Evolutionary conservation across 1,140 invertebrate genomes (phyloP).

Genomic region (Caerostris extrusa): DNA sequence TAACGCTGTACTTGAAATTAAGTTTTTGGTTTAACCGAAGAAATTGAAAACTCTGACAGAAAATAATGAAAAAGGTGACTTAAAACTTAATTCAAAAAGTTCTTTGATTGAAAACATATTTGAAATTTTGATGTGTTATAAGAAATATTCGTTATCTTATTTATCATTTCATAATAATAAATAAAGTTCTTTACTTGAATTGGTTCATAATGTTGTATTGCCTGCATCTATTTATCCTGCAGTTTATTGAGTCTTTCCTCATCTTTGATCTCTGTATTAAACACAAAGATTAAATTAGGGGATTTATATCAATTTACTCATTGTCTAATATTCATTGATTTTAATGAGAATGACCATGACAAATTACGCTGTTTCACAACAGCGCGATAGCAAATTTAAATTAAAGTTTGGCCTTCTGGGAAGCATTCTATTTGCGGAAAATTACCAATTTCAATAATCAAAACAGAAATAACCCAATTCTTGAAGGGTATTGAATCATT

Average conservation of each 20-base stretch:
- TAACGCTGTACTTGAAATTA: too few species aligned
- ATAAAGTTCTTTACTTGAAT: too few species aligned
- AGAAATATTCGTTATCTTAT: too few species aligned
- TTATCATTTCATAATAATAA: too few species aligned
- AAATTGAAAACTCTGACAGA: too few species aligned
- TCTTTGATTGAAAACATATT: too few species aligned
- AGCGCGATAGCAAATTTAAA: neutral
- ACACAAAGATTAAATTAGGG: neutral
- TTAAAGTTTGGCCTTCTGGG: neutral
- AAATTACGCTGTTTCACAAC: neutral
- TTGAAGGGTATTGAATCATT: neutral
- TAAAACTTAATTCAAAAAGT: too few species aligned
- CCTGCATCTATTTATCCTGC: neutral
- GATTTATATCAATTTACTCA: neutral
- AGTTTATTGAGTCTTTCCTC: neutral
- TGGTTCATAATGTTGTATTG: too few species aligned
- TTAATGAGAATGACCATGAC: neutral
- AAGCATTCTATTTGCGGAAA: neutral
- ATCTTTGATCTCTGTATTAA: slow-evolving; percentile 19
- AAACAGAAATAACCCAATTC: neutral
- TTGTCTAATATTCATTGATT: neutral
- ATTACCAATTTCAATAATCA: neutral
- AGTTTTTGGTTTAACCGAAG: too few species aligned
- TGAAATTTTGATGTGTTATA: too few species aligned
- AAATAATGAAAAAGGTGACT: too few species aligned